These are phyloP conservation scores for Siphamia tubifer DNA, from an alignment of 2,113 vertebrate genomes.

Conservation along the genomic window DNA sequence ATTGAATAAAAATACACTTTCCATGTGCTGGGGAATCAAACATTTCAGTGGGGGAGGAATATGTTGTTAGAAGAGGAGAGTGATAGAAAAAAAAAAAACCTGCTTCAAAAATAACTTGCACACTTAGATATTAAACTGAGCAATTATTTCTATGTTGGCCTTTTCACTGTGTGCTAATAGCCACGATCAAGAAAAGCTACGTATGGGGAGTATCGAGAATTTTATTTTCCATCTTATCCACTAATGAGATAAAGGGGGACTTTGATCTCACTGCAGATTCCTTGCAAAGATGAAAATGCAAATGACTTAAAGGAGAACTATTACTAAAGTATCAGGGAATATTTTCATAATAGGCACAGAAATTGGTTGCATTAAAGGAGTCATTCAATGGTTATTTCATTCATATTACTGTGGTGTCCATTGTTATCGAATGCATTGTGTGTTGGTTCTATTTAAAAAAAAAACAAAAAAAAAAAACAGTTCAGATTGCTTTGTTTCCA, in stretches of 20 bases:
- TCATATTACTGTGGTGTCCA: too few relatives aligned
- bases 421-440: too few relatives aligned
- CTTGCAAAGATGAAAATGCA: constrained; percentile 36
- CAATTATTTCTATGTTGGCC: constrained; percentile 34
- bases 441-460: too few relatives aligned
- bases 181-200: constrained; percentile 8
- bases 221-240: constrained; percentile 29
- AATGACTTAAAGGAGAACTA: constrained; percentile 36
- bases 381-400: too few relatives aligned
- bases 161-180: constrained; percentile 28
- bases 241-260: constrained; percentile 50
- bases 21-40: constrained; percentile 17
- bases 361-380: constrained; percentile 9
- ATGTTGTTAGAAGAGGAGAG: background rate
- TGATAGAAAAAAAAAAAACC: background rate
- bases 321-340: background rate
- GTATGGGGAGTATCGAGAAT: constrained; percentile 1
- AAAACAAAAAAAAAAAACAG: too few relatives aligned
- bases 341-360: background rate
- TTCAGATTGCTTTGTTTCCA: too few relatives aligned
- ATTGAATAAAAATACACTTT: constrained; percentile 49
- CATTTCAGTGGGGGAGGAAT: constrained; percentile 1
- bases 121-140: constrained; percentile 32
- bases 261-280: constrained; percentile 47
- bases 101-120: background rate